Percentiles rank a stretch among this genome's conserved stretches.
Conservation (phyloP, 2,113 vertebrate species). For the Malurus alboscapulatus region DNA sequence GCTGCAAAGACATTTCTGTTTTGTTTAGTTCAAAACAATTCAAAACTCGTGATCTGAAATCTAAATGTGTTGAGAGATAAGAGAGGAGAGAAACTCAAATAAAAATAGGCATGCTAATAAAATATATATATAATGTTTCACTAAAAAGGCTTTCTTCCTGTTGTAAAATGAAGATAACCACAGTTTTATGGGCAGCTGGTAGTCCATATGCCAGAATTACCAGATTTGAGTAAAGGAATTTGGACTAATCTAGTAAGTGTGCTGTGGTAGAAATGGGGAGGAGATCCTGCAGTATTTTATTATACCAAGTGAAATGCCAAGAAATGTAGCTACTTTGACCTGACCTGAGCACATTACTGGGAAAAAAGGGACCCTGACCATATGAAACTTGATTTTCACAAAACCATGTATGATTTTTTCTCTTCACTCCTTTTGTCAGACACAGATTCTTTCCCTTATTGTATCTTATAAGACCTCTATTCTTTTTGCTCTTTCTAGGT, state of each 20-base stretch:
- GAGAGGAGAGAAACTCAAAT: not conserved
- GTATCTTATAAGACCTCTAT: not conserved
- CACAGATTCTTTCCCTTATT: not conserved
- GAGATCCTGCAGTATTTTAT: not conserved
- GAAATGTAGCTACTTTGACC: not conserved
- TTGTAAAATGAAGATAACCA: constrained; percentile 3
- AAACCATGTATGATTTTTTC: not conserved
- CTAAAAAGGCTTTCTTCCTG: constrained; percentile 5
- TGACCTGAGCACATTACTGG: not conserved
- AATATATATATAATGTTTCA: not conserved
- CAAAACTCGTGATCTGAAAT: not conserved
- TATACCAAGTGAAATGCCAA: not conserved
- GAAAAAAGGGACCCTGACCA: not conserved
- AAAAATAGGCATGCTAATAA: constrained; percentile 6
- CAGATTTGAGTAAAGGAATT: constrained; percentile 2
- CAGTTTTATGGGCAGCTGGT: constrained; percentile 10
- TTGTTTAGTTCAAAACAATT: constrained; percentile 24
- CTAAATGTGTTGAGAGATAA: not conserved
- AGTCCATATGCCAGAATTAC: constrained; percentile 31
- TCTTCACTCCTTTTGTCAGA: not conserved
- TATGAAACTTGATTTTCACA: not conserved
- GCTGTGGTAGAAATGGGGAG: not conserved
- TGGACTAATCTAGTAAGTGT: not conserved
- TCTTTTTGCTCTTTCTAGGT: not conserved
- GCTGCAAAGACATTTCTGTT: not conserved